These are phyloP conservation scores for Fistularia tabacaria DNA, from an alignment of 2,797 vertebrate genomes.

Conservation along the genomic window DNA sequence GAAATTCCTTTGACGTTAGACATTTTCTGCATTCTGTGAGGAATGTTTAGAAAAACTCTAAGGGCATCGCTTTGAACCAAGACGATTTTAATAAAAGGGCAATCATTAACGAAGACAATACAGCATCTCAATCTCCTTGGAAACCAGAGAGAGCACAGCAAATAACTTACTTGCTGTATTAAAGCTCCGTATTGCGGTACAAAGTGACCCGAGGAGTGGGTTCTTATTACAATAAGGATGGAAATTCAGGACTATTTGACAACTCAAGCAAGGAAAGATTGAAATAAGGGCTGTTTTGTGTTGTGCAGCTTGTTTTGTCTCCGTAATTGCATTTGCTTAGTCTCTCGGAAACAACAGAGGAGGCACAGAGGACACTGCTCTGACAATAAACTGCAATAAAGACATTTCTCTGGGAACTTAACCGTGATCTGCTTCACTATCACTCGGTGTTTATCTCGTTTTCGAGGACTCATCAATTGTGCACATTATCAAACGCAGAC, in stretches of 20 bases:
- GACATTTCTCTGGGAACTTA: constrained; percentile 55
- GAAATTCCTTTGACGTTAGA: background rate
- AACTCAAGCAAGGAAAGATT: constrained; percentile 76
- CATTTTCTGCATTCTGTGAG: background rate
- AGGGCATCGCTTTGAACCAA: background rate
- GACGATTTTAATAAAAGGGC: constrained; percentile 31
- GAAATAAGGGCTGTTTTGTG: constrained; percentile 70
- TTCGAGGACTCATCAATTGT: constrained; percentile 64
- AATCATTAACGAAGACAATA: constrained; percentile 43
- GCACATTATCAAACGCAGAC: constrained; percentile 25
- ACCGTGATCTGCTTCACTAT: constrained; percentile 51
- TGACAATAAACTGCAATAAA: constrained; percentile 64
- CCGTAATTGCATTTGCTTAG: constrained; percentile 71
- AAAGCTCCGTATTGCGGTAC: constrained; percentile 18
- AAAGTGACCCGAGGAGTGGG: constrained; percentile 29
- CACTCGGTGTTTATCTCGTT: constrained; percentile 68
- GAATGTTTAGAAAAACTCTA: background rate
- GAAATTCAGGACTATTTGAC: constrained; percentile 61
- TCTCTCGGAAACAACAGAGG: constrained; percentile 73
- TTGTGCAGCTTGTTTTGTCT: constrained; percentile 34
- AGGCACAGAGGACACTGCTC: constrained; percentile 29
- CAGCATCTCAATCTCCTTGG: too few relatives aligned
- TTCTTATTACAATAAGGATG: constrained; percentile 49
- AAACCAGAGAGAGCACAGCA: constrained; percentile 32
- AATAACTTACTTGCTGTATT: constrained; percentile 30